Conservation (phyloP, 2,797 vertebrate genomes). For the Argentina silus region DNA sequence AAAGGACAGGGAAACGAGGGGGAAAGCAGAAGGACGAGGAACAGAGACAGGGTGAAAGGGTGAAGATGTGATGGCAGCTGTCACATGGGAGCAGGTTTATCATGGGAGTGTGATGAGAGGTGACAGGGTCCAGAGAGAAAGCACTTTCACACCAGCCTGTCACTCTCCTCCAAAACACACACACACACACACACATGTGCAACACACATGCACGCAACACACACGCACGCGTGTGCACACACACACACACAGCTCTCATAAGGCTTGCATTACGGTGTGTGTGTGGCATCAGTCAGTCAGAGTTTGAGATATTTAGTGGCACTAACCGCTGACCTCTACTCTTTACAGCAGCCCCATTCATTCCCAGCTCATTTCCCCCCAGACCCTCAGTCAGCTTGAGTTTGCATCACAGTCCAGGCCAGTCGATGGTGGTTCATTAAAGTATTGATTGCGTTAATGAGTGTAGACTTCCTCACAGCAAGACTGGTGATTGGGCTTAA, state of each 20-base stretch:
- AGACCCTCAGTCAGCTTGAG: background rate
- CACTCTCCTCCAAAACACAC: background rate
- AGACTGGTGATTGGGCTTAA: background rate
- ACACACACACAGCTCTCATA: background rate
- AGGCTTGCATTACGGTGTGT: no score
- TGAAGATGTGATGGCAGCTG: background rate
- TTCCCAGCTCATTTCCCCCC: background rate
- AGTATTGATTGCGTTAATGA: constrained; percentile 30
- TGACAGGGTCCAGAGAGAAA: constrained; percentile 3
- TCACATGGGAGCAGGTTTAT: background rate
- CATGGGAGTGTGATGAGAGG: constrained; percentile 4
- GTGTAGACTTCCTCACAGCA: background rate
- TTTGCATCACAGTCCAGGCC: background rate
- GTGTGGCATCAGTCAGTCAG: no score
- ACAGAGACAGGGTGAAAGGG: background rate
- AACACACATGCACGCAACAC: constrained; percentile 6
- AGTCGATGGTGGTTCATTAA: constrained; percentile 13
- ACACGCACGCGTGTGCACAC: background rate
- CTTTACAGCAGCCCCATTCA: background rate
- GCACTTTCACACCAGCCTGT: constrained; percentile 8
- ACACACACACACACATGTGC: background rate
- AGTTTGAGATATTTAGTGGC: no score
- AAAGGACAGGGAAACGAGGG: background rate
- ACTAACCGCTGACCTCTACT: background rate
- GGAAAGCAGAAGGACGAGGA: background rate